Conservation (phyloP, 2,888 invertebrate genomes). For the Acronicta psi region DNA sequence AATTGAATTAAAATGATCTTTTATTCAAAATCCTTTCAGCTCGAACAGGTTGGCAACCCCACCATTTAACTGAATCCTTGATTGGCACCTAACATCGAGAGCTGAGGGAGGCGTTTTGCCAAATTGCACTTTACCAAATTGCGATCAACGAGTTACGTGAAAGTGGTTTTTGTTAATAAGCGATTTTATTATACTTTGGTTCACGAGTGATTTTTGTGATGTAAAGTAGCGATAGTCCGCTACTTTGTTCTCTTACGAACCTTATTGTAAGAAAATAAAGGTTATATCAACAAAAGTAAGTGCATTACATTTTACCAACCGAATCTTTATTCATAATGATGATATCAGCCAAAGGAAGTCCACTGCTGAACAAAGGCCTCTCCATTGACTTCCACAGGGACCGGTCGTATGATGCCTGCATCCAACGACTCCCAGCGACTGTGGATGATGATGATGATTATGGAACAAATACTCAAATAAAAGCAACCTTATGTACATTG, state of each 20-base stretch:
- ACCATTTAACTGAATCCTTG: conserved; percentile 47
- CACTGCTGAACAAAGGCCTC: too few species aligned
- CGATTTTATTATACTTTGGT: conserved; percentile 18
- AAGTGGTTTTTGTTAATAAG: conserved; percentile 53
- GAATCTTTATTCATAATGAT: too few species aligned
- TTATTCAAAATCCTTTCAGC: conserved; percentile 20
- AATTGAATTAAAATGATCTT: conserved; percentile 15
- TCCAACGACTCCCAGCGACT: too few species aligned
- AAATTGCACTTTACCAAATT: conserved; percentile 70
- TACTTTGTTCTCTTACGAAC: too few species aligned
- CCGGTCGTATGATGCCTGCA: too few species aligned
- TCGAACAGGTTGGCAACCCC: conserved; percentile 47
- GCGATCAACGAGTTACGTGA: conserved; percentile 47
- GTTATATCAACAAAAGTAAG: too few species aligned
- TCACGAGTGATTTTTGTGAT: not conserved
- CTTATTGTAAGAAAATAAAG: too few species aligned
- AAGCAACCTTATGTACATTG: conserved; percentile 1
- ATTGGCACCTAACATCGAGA: conserved; percentile 60
- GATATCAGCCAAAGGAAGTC: too few species aligned
- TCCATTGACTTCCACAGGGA: too few species aligned
- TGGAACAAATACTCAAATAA: not conserved
- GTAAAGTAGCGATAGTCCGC: not conserved
- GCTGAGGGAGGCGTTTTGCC: conserved; percentile 54
- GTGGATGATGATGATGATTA: too few species aligned
- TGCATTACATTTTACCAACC: too few species aligned